Evolutionary conservation across 2,113 vertebrate species (phyloP).

Genomic region (Xenopus laevis): DNA sequence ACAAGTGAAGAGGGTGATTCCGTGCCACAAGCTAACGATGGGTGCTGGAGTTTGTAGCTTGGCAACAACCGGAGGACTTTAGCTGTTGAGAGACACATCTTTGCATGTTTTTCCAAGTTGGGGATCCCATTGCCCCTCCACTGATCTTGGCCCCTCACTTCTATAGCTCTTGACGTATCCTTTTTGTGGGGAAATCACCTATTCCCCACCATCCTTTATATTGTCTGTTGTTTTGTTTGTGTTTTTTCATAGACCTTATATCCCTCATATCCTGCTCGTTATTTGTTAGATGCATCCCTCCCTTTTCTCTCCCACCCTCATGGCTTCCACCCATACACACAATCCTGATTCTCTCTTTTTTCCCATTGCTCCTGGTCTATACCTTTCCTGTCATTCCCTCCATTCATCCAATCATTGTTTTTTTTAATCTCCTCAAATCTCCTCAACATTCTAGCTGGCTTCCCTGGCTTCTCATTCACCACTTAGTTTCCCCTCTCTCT

Average conservation of each 20-base stretch:
- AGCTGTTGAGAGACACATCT: too few species aligned
- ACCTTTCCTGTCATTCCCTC: neutral
- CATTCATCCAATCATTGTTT: neutral
- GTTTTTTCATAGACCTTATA: neutral
- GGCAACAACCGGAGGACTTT: too few species aligned
- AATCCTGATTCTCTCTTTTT: constrained; percentile 7
- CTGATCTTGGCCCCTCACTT: neutral
- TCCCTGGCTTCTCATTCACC: neutral
- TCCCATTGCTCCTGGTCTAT: neutral
- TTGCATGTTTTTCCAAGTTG: too few species aligned
- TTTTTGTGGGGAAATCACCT: too few species aligned
- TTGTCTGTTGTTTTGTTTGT: neutral
- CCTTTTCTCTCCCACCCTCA: constrained; percentile 16
- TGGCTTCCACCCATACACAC: constrained; percentile 24
- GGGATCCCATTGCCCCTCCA: too few species aligned
- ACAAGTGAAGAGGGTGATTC: too few species aligned
- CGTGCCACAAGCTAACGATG: too few species aligned
- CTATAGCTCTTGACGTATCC: neutral
- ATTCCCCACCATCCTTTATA: too few species aligned
- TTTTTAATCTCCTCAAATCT: neutral
- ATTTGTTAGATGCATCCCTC: neutral
- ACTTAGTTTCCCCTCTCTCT: neutral
- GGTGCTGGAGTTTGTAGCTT: too few species aligned
- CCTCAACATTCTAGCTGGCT: neutral
- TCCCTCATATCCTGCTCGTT: too few species aligned